A percentile compares a stretch with the other conserved stretches of the same genome.
Evolutionary conservation across 2,113 vertebrate species (phyloP).

Genomic region (Microtus montanus): DNA sequence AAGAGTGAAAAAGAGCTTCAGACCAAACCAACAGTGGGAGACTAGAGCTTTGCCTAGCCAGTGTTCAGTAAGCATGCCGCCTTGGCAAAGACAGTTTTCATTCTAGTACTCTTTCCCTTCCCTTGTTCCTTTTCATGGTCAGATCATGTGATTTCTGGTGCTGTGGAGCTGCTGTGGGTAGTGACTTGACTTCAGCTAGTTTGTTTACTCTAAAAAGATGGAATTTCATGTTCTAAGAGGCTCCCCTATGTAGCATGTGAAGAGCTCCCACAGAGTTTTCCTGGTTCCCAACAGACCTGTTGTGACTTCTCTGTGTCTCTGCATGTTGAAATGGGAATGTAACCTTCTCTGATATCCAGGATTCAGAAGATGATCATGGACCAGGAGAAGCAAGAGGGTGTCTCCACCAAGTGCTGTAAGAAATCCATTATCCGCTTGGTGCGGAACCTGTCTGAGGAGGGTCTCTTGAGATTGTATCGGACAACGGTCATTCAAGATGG

Average conservation of each 20-base stretch:
- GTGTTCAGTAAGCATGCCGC: rapidly evolving
- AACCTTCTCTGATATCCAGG: conserved; percentile 80
- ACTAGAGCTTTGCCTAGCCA: neutral
- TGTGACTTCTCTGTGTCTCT: neutral
- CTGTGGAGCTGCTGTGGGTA: neutral
- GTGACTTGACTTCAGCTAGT: neutral
- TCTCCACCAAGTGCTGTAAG: conserved; percentile 94
- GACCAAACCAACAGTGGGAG: too few relatives aligned
- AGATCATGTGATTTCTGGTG: rapidly evolving
- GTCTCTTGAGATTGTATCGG: conserved; percentile 90
- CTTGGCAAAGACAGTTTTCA: neutral
- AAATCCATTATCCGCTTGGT: conserved; percentile 95
- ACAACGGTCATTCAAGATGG: conserved; percentile 96
- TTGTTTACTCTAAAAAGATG: neutral
- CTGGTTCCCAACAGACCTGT: neutral
- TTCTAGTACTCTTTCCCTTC: rapidly evolving
- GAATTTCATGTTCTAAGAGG: neutral
- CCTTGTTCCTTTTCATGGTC: rapidly evolving
- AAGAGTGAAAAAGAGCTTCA: neutral
- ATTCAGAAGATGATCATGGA: conserved; percentile 96
- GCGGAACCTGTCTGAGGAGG: conserved; percentile 89
- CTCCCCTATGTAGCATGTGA: neutral
- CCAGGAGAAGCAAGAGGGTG: conserved; percentile 92
- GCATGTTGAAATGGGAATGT: neutral
- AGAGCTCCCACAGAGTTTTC: neutral